Conservation (phyloP, 2,113 vertebrate genomes). For the Mungos mungo region DNA sequence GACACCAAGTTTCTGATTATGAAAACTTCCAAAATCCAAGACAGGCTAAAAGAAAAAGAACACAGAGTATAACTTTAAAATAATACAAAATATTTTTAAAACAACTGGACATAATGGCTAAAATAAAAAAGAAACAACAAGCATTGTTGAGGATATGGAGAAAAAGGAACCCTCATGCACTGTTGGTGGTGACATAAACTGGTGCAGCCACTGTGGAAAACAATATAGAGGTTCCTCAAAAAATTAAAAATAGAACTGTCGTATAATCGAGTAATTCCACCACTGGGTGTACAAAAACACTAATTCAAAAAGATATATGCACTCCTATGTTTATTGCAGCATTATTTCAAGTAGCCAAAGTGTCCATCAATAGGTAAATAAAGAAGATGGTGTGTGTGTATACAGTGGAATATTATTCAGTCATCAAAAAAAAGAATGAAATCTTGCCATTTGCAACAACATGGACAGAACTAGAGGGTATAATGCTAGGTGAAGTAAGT, state of each 20-base stretch:
- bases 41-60: background rate
- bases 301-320: background rate
- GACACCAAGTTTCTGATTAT: background rate
- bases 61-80: background rate
- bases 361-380: background rate
- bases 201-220: background rate
- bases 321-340: background rate
- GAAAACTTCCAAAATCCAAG: background rate
- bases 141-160: background rate
- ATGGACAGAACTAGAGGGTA: background rate
- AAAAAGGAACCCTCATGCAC: background rate
- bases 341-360: no score
- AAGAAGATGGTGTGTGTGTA: background rate
- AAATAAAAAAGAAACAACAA: background rate
- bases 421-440: background rate
- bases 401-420: background rate
- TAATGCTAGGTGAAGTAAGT: background rate
- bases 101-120: background rate
- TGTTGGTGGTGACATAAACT: background rate
- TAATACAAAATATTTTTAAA: background rate
- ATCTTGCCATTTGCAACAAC: background rate
- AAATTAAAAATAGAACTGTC: background rate
- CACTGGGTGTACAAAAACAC: background rate
- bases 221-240: background rate
- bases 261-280: background rate